Evolutionary conservation across 2,888 invertebrate genomes (phyloP).

Genomic region (Hyposoter dolosus): DNA sequence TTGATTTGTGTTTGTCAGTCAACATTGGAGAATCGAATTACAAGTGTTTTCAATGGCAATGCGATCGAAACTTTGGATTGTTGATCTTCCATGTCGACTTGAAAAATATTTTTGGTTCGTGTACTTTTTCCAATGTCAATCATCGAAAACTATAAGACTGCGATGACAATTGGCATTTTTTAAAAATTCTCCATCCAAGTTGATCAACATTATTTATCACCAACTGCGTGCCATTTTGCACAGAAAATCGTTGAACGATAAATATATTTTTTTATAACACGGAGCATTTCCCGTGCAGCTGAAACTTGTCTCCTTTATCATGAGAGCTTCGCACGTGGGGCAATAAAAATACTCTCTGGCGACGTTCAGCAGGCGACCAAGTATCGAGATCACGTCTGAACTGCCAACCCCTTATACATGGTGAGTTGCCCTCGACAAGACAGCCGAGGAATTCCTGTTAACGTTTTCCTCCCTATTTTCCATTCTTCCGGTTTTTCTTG

Average conservation of each 20-base stretch:
- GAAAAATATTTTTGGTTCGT: neutral
- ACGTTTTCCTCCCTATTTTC: neutral
- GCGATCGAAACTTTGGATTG: neutral
- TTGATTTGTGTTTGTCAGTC: neutral
- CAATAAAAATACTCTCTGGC: constrained; percentile 40
- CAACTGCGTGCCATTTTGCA: neutral
- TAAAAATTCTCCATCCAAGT: neutral
- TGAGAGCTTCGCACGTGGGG: constrained; percentile 15
- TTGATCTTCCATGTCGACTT: neutral
- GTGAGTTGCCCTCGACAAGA: neutral
- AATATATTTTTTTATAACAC: neutral
- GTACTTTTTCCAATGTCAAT: neutral
- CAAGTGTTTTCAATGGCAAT: neutral
- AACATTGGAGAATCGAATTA: neutral
- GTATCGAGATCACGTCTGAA: constrained; percentile 59
- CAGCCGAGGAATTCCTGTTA: neutral
- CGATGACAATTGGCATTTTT: neutral
- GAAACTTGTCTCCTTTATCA: constrained; percentile 43
- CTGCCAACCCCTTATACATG: constrained; percentile 6
- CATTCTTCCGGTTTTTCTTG: neutral
- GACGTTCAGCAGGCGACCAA: constrained; percentile 28
- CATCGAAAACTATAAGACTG: neutral
- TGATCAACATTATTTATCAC: neutral
- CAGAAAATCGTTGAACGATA: neutral
- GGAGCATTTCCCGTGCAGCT: neutral